A percentile compares a stretch with the other conserved stretches of the same genome.
phyloP scores from a whole-genome alignment of 2,797 vertebrate genomes.

The Dendrocincla tyrannina region DNA sequence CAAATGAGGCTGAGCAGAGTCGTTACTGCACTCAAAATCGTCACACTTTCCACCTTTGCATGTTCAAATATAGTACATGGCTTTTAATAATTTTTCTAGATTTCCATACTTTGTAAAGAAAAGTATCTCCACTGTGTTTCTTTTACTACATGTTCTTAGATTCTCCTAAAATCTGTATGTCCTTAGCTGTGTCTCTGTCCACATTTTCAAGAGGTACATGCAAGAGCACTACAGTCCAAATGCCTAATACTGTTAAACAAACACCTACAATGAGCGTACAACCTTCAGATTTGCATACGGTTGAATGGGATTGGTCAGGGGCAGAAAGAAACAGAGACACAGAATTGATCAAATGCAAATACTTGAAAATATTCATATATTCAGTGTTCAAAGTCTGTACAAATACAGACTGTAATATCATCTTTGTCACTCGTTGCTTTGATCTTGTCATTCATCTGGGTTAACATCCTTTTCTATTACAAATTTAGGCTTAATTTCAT shows the following conservation, averaged over 20 bases:
- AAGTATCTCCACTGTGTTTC: neutral
- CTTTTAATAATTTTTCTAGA: neutral
- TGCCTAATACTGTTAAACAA: neutral
- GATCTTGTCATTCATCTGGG: constrained; percentile 61
- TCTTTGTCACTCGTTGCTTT: constrained; percentile 60
- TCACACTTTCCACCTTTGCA: neutral
- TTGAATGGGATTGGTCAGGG: constrained; percentile 34
- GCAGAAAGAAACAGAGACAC: constrained; percentile 18
- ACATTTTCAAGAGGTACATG: neutral
- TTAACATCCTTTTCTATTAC: constrained; percentile 57
- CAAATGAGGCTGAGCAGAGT: neutral
- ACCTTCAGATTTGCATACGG: constrained; percentile 3
- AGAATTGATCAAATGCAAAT: constrained; percentile 61
- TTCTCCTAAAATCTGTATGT: neutral
- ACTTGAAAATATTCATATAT: constrained; percentile 65
- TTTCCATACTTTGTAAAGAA: neutral
- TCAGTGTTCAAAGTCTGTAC: constrained; percentile 58
- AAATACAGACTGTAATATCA: constrained; percentile 52
- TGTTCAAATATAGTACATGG: neutral
- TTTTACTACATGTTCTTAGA: neutral
- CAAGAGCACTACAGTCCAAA: neutral
- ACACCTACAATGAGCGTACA: neutral
- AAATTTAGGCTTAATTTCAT: constrained; percentile 63
- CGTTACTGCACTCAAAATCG: neutral
- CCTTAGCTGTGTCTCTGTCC: neutral